A percentile compares a stretch with the other conserved stretches of the same genome.
These are phyloP conservation scores for Ploceus nigricollis DNA, from an alignment of 2,113 vertebrate species.

Conservation along the genomic window DNA sequence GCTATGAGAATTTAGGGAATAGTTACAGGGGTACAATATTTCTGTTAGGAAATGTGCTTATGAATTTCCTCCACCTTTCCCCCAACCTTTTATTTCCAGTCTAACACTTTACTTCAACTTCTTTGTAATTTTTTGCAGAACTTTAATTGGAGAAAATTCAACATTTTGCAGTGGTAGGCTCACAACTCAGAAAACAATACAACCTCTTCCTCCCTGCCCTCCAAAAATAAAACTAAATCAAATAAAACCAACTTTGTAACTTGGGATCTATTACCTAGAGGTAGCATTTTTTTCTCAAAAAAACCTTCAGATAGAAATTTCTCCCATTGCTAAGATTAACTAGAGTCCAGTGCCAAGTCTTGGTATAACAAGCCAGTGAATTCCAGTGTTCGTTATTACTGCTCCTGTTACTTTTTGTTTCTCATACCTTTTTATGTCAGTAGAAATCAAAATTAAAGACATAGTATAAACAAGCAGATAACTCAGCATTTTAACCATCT, in stretches of 20 bases:
- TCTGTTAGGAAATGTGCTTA: background rate
- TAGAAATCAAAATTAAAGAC: background rate
- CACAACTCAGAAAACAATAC: background rate
- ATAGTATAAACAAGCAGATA: background rate
- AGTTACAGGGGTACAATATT: background rate
- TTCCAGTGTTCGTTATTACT: background rate
- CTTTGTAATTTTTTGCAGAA: background rate
- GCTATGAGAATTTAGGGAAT: background rate
- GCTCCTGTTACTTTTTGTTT: background rate
- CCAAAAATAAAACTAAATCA: background rate
- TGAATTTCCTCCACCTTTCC: background rate
- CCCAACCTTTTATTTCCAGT: background rate
- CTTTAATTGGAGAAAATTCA: background rate
- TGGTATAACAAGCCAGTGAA: background rate
- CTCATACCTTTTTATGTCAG: rapidly evolving
- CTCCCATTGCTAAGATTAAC: background rate
- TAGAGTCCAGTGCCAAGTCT: background rate
- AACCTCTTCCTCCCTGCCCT: background rate
- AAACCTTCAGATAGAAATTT: background rate
- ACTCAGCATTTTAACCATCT: background rate
- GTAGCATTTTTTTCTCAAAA: background rate
- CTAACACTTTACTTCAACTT: background rate
- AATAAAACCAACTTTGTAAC: background rate
- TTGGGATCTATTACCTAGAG: background rate
- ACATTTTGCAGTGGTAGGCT: background rate